Base-by-base conservation (phyloP, 2,888 invertebrate species). In the Heliconius cydno region DNA sequence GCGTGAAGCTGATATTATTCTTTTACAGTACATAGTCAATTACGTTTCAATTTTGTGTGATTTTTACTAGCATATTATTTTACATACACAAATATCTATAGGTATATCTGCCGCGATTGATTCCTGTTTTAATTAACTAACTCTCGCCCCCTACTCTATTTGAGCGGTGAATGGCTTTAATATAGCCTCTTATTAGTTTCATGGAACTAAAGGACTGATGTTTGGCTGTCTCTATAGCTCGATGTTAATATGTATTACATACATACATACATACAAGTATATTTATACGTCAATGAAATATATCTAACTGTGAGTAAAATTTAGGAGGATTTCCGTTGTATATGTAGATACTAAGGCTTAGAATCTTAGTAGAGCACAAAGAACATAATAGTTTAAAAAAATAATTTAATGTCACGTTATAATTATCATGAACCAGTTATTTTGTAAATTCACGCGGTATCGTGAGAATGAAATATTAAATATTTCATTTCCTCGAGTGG, bases 101-200 rank as follows among this genome's bases (percentile, higher is more conserved):
- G 9, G 25, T 34, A 25, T 9, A 25, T 9, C 34, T 34, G 60
- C 15, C 57, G 60, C 60, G 34, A 57, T 52, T 52, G 52, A 52
- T 73, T 52, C 34, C 30, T 60, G 34, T 57, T 57, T 57, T 60
- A 73, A 73, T 73, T 73, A 73, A 73, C 60, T 60, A 70, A 38
- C 60, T 38, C 60, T 60, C 60, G 15, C 73, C 60, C 73, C 60
- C 34, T 73, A 38, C 60, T 73, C 60, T 73, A 73, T 73, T 73
- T 73, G 73, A 60, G 34, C n/a, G 60, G 57, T 25, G 72, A 66
- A 66, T 73, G 66, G 46, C 19, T 72, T 67, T 30, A 30, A 78
- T 67, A 66, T 28, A 68, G 65, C 30, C 52, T 38, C 22, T 73
- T 73, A 73, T 73, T 60, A 60, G 34, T 66, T 65, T 30, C 41